Evolutionary conservation across 2,888 invertebrate species (phyloP).

Genomic region (Acleris sparsana): DNA sequence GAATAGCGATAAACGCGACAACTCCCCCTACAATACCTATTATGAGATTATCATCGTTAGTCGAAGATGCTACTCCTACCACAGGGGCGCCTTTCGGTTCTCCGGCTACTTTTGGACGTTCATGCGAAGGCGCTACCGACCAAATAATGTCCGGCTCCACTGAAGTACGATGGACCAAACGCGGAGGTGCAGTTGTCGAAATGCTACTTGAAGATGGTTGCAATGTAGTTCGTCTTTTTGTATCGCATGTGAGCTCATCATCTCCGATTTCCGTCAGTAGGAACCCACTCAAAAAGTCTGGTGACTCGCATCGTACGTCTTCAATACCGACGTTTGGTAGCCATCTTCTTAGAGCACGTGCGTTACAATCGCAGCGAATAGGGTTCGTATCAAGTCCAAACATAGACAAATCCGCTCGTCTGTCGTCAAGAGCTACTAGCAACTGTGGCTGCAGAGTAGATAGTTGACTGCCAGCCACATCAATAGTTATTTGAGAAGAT

Average conservation of each 20-base stretch:
- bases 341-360: slow-evolving; percentile 91
- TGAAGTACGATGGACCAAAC: slow-evolving; percentile 84
- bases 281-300: slow-evolving; percentile 87
- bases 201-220: slow-evolving; percentile 67
- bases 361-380: slow-evolving; percentile 93
- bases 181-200: slow-evolving; percentile 73
- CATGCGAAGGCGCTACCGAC: slow-evolving; percentile 90
- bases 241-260: slow-evolving; percentile 91
- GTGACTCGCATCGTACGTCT: slow-evolving; percentile 86
- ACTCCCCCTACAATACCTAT: slow-evolving; percentile 97
- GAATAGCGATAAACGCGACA: slow-evolving; percentile 94
- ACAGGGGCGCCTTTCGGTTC: slow-evolving; percentile 85
- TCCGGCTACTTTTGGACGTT: slow-evolving; percentile 82
- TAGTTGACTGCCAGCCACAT: slow-evolving; percentile 91
- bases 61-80: slow-evolving; percentile 84
- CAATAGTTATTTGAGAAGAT: slow-evolving; percentile 90
- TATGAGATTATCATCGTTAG: slow-evolving; percentile 95
- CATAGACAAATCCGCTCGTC: slow-evolving; percentile 89
- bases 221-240: slow-evolving; percentile 80
- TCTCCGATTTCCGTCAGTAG: slow-evolving; percentile 90
- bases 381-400: slow-evolving; percentile 91
- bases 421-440: slow-evolving; percentile 91
- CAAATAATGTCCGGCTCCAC: slow-evolving; percentile 95
- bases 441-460: slow-evolving; percentile 90
- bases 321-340: slow-evolving; percentile 86